Base-by-base conservation (phyloP, 2,797 vertebrate genomes). In the Sebastes vulpes region DNA sequence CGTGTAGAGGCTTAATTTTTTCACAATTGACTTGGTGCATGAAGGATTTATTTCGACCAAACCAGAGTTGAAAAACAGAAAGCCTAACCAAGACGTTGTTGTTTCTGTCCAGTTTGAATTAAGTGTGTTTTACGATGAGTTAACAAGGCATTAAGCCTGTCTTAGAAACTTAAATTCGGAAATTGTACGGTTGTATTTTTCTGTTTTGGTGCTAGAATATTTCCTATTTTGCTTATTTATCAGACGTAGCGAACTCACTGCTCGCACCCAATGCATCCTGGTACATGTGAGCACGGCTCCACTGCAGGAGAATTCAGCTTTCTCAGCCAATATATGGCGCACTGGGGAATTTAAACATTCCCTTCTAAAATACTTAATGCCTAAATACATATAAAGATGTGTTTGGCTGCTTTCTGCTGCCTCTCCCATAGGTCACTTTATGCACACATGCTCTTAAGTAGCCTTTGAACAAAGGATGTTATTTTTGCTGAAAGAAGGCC, bases 401-500 rank as follows among this genome's bases (percentile, higher is more conserved):
- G 18, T 54, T 74, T 26, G 20, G 16, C 20, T 3, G 4, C 28
- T 63, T 80, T 77, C n/a, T 66, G 26, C 60, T 63, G 35, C 59
- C 14, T 72, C 14, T 57, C 38, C 50, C 35, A 58, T 28, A 35
- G 56, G 76, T 82, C 61, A 57, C 14, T 76, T 60, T 31, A 53
- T 70, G 60, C 52, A 82, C 65, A 74, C 60, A 64, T 75, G 65
- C 61, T 81, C 54, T 42, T 9, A 48, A 68, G 73, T 56, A 82
- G 31, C 53, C 46, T 83, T 80, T 83, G 50, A 79, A 75, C 53
- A 74, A 75, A 77, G 65, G 81, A 77, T 83, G 76, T 76, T 87
- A 18, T 86, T 85, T 89, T 56, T 77, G 72, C 68, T 71, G 67
- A 72, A 66, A 75, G 38, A 16, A 38, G 66, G 60, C 74, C 77